Conservation (phyloP, 2,797 vertebrate genomes). For the Jordanella pulchra region DNA sequence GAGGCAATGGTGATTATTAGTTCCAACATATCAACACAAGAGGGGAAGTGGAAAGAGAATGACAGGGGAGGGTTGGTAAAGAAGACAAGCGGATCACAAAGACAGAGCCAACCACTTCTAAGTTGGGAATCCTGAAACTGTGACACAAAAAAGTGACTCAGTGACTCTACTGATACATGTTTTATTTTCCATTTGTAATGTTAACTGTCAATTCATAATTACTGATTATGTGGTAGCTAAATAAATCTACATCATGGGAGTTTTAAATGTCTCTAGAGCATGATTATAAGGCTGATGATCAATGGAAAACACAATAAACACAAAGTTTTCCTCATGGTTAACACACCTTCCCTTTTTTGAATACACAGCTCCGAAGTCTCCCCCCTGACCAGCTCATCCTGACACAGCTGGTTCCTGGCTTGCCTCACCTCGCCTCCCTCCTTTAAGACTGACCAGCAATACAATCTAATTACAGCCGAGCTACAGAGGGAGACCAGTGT, state of each 20-base stretch:
- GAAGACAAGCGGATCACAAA: slow-evolving; percentile 48
- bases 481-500: slow-evolving; percentile 87
- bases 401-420: slow-evolving; percentile 73
- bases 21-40: slow-evolving; percentile 71
- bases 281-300: slow-evolving; percentile 23
- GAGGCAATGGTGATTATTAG: slow-evolving; percentile 80
- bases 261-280: slow-evolving; percentile 23
- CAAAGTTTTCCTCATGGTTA: slow-evolving; percentile 7
- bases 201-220: slow-evolving; percentile 30
- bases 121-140: slow-evolving; percentile 54
- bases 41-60: slow-evolving; percentile 41
- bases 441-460: slow-evolving; percentile 88
- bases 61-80: slow-evolving; percentile 39
- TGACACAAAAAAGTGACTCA: slow-evolving; percentile 41
- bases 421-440: slow-evolving; percentile 81
- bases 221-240: slow-evolving; percentile 16
- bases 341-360: slow-evolving; percentile 11
- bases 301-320: slow-evolving; percentile 15
- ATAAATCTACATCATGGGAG: slow-evolving; percentile 23
- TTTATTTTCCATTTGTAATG: slow-evolving; percentile 45
- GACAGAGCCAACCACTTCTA: slow-evolving; percentile 57
- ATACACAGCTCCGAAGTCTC: slow-evolving; percentile 27
- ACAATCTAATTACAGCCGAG: slow-evolving; percentile 91
- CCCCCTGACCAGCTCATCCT: slow-evolving; percentile 48
- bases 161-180: slow-evolving; percentile 35